phyloP scores from a whole-genome alignment of 2,797 vertebrate genomes.

The Anguilla anguilla region DNA sequence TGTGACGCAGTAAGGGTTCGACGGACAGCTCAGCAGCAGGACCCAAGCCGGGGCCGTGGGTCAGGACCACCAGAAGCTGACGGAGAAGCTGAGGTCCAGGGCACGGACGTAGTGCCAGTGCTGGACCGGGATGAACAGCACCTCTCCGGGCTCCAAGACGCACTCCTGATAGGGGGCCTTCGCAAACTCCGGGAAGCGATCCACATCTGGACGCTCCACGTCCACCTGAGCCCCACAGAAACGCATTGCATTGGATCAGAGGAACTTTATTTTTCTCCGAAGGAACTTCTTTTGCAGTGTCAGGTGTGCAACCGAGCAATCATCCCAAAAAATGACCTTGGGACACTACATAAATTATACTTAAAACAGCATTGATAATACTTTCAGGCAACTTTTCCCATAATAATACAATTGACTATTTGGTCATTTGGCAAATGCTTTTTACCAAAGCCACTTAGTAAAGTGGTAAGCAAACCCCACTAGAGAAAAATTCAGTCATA shows the following conservation, averaged over 20 bases:
- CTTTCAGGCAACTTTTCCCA: too few relatives aligned
- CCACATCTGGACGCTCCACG: constrained; percentile 83
- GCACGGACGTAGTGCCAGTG: constrained; percentile 94
- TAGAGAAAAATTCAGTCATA: too few relatives aligned
- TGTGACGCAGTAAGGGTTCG: background rate
- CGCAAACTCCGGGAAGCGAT: constrained; percentile 82
- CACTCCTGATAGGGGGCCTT: constrained; percentile 82
- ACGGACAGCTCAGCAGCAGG: background rate
- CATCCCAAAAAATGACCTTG: too few relatives aligned
- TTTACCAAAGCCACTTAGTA: too few relatives aligned
- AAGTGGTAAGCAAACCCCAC: too few relatives aligned
- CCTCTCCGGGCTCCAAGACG: constrained; percentile 83
- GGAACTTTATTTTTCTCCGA: background rate
- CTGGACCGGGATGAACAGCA: constrained; percentile 88
- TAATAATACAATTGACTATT: too few relatives aligned
- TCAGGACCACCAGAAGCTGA: constrained; percentile 98
- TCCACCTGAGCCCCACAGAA: constrained; percentile 79
- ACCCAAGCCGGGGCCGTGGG: background rate
- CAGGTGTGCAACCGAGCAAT: too few relatives aligned
- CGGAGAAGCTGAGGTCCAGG: constrained; percentile 90
- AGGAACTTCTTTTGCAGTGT: background rate
- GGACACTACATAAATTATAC: too few relatives aligned
- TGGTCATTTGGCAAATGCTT: too few relatives aligned
- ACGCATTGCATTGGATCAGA: background rate
- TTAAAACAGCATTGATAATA: too few relatives aligned